Base-by-base conservation (phyloP, 2,888 invertebrate species). In the Agrochola macilenta region DNA sequence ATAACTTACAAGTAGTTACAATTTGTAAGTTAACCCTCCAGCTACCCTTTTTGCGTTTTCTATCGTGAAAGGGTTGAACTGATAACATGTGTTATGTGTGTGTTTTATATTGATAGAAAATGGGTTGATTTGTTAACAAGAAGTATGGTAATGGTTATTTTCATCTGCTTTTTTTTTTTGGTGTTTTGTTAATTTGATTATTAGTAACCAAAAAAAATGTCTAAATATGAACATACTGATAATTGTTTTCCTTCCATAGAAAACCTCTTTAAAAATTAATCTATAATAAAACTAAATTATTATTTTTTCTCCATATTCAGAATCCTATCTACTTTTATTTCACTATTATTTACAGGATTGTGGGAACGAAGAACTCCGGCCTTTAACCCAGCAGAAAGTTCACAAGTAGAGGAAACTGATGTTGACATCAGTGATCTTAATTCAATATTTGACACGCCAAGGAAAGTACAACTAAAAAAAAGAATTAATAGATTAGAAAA, bases 1-100 rank as follows among this genome's bases (percentile, higher is more conserved):
- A 63, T 75, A 70, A 85, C 63, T 75, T 79, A 85, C 69, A 82
- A 78, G 75, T 78, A 81, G 72, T 85, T 69, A 63, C 83, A 82
- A 75, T 72, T 78, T 78, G 74, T 82, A 82, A 70, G 72, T 58
- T 49, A 57, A 79, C 86, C 83, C 83, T 82, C 26, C 5, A 11
- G 66, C 57, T 64, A 76, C 81, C 76, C 70, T 84, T 84, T 82
- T 76, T 68, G 52, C 66, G 57, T 71, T 79, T 76, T 26, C 63
- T 71, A 57, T 49, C 81, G 7, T 9, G 52, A 69, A 57, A 76
- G 68, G 76, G 81, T 76, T 75, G 0, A 5, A 30, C 57, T 54
- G 49, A 64, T 84, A 76, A 64, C 70, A 71, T 54, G 17, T 60
- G 69, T 23, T 39, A 65, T 60, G 8, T 43, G n/a, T 63, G 23